phyloP scores from a whole-genome alignment of 1,140 invertebrate species.

The Agrypnia vestita region DNA sequence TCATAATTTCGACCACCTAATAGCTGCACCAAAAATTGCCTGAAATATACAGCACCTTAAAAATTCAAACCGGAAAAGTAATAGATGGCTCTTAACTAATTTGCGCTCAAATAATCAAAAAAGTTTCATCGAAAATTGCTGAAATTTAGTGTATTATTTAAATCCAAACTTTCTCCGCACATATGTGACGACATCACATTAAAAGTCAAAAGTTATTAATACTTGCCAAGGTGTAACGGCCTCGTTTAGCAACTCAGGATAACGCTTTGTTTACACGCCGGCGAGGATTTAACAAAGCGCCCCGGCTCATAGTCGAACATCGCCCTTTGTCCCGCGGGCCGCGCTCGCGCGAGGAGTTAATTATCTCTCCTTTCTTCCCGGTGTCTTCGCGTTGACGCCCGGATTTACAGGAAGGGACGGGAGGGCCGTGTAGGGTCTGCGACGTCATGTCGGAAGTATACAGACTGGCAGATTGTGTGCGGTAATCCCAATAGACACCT shows the following conservation, averaged over 20 bases:
- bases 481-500: conserved; percentile 62
- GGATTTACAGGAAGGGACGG: conserved; percentile 13
- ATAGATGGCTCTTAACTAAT: not conserved
- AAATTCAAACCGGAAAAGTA: not conserved
- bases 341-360: conserved; percentile 6
- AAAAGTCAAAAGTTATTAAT: conserved; percentile 59
- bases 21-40: no score
- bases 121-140: not conserved
- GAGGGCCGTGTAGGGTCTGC: conserved; percentile 40
- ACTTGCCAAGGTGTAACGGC: conserved; percentile 43
- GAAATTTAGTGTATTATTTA: not conserved
- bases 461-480: conserved; percentile 60
- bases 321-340: not conserved
- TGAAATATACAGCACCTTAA: no score
- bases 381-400: conserved; percentile 25
- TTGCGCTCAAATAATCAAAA: conserved; percentile 17
- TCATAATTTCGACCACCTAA: no score
- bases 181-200: conserved; percentile 53
- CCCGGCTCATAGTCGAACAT: conserved; percentile 9
- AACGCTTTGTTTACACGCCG: conserved; percentile 33
- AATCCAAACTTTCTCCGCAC: conserved; percentile 28
- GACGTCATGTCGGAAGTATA: conserved; percentile 59
- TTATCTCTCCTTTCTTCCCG: conserved; percentile 24
- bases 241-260: conserved; percentile 37
- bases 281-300: conserved; percentile 9